phyloP scores from a whole-genome alignment of 2,113 vertebrate species.

The Caracal caracal region DNA sequence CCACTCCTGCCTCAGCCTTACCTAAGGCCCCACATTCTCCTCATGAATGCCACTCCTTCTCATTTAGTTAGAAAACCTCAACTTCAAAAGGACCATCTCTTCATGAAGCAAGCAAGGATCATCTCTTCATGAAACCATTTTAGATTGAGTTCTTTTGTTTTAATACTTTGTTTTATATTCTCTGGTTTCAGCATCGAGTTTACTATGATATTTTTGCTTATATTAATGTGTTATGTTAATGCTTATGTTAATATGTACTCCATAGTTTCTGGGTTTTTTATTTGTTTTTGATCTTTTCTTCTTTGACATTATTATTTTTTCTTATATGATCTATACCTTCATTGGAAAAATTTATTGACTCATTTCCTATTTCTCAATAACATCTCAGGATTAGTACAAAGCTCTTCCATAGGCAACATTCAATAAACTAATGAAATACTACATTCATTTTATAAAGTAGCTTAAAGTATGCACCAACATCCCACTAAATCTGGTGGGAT shows the following conservation, averaged over 20 bases:
- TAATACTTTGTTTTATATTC: neutral
- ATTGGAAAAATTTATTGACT: neutral
- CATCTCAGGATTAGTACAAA: neutral
- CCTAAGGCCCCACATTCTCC: rapidly evolving
- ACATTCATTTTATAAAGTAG: neutral
- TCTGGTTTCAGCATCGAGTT: neutral
- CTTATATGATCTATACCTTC: neutral
- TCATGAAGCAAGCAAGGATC: rapidly evolving
- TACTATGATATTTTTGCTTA: neutral
- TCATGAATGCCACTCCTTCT: neutral
- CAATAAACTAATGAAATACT: neutral
- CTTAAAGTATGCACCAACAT: too few species aligned
- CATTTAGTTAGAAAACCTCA: neutral
- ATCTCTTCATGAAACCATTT: neutral
- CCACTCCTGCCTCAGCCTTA: neutral
- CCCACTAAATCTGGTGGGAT: neutral
- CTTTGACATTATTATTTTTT: neutral
- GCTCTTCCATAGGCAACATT: neutral
- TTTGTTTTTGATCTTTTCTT: neutral
- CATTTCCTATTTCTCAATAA: neutral
- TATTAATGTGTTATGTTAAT: neutral
- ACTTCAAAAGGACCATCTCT: neutral
- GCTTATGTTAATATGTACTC: neutral
- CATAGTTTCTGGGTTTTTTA: neutral
- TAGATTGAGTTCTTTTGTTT: neutral